Base-by-base conservation (phyloP, 2,797 vertebrate genomes). In the Knipowitschia caucasica region DNA sequence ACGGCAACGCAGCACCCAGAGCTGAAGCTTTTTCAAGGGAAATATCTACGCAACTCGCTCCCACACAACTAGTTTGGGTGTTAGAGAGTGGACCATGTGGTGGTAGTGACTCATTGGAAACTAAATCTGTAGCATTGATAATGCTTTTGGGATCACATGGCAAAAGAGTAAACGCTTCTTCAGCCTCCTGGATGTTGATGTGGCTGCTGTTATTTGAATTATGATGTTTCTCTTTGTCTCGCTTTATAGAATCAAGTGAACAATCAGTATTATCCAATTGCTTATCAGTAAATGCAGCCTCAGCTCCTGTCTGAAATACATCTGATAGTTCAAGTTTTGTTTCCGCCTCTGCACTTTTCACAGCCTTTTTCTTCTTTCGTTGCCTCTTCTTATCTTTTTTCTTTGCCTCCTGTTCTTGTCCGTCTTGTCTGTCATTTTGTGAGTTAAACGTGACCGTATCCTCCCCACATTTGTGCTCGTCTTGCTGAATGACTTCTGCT, bases 1-100 rank as follows among this genome's bases (percentile, higher is more conserved):
- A 74, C 85, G 86, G 89, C 85, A 91, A 90, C 88, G 71, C 79
- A 65, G 86, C 73, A 70, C 78, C 81, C 68, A 67, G 73, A 56
- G 71, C 65, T 81, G 69, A 86, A 89, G 80, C 77, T 77, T 85
- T 64, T 86, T 84, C 76, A 84, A 86, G 84, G 79, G 83, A 81
- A 61, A 73, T 78, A 59, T 80, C 71, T 69, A 69, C 68, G 23
- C 57, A 71, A 55, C 72, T 64, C 67, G 81, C 76, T 88, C 80
- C 86, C 77, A 81, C 82, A 84, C 80, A 63, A 70, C 59, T 69
- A 71, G 58, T 69, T 64, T 3, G 74, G 65, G 67, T 80, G 49
- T 50, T 40, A 47, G 56, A 68, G 73, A 75, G 66, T 71, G 46
- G 67, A 55, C 65, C 49, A 73, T 64, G 69, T 70, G 73, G 66